Evolutionary conservation across 2,888 invertebrate species (phyloP), one percentile per base, ranked within the genome.

Genomic region (Microctonus hyperodae): DNA sequence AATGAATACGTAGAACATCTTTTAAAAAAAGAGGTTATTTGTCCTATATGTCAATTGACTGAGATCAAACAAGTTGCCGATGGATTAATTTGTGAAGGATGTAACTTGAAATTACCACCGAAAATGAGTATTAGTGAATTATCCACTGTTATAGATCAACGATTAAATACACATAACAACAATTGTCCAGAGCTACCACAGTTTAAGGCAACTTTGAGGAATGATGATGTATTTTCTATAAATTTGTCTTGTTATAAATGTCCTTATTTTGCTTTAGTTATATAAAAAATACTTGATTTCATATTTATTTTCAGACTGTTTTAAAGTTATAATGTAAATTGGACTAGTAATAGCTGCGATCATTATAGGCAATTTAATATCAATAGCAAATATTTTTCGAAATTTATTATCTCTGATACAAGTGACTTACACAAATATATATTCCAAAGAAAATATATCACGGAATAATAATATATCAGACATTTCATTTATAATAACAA

Each of bases 41-140:
- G 85, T 71, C 85, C 85, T 1, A 71, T 84, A 9, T 86, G 85
- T 64, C 79, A 83, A 69, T 81, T 74, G 70, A 70, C 70, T 35
- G 59, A 71, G 40, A 69, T 84, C 11, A 60, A 22, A 3, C 73
- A 79, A 37, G 60, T 68, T 22, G 56, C 48, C 9, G 73, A 73
- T 22, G 70, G 63, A 16, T 73, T 83, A 50, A 56, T 58, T 25
- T 85, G 85, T 64, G 61, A 65, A 10, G 51, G 55, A 7, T 85
- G 85, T 60, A 71, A 75, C 35, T 69, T 83, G 13, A 67, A 56
- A 58, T 73, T 84, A 13, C 76, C 77, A 13, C 67, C 73, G 0
- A 70, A 65, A 60, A 65, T 64, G 0, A 73, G 69, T 23, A 37
- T 83, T 16, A 35, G 67, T 22, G 71, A 78, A 57, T 71, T 84